A percentile compares a stretch with the other conserved stretches of the same genome.
Conservation (phyloP, 2,113 vertebrate species). For the Mixornis gularis region DNA sequence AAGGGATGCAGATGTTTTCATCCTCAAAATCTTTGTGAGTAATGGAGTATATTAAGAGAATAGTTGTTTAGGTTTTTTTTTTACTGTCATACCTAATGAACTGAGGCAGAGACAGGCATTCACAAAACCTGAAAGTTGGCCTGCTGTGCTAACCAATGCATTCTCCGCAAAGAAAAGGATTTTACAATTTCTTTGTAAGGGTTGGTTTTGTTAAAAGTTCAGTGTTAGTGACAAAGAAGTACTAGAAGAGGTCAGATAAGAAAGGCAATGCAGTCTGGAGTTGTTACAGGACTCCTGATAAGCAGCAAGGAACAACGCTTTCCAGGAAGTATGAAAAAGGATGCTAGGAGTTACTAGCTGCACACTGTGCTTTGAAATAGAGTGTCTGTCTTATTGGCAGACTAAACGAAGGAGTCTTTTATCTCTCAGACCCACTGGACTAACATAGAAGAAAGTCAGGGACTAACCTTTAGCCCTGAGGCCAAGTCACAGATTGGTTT, state of each 20-base stretch:
- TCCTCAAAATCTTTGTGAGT: background rate
- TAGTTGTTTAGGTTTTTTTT: background rate
- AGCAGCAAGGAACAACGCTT: background rate
- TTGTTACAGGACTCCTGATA: background rate
- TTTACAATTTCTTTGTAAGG: background rate
- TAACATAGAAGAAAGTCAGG: background rate
- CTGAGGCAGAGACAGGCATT: background rate
- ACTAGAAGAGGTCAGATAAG: constrained; percentile 6
- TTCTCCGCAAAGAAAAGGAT: background rate
- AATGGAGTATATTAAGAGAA: background rate
- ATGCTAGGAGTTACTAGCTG: background rate
- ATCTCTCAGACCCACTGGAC: background rate
- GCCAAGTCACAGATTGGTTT: background rate
- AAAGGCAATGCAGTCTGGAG: background rate
- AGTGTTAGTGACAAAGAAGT: background rate
- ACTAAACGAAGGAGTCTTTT: background rate
- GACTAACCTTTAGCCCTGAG: background rate
- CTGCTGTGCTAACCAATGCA: background rate
- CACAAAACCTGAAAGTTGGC: background rate
- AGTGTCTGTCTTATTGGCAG: background rate
- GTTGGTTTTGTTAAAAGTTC: background rate
- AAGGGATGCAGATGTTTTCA: background rate
- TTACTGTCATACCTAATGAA: background rate
- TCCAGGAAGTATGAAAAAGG: background rate
- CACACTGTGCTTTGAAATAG: background rate